Conservation (phyloP, 2,113 vertebrate genomes). For the Crocuta crocuta region DNA sequence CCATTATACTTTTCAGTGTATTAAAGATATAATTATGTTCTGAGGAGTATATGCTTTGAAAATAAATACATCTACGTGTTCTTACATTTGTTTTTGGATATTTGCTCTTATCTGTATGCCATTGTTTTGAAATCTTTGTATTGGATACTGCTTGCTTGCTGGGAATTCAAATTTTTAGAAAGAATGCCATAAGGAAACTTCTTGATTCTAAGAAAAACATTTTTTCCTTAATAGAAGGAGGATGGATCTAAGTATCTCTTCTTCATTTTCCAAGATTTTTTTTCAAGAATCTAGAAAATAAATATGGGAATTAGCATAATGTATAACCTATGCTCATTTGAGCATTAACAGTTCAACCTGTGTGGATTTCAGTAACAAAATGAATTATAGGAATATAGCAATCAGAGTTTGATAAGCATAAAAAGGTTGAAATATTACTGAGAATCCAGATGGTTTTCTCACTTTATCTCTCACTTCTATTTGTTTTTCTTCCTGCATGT, state of each 20-base stretch:
- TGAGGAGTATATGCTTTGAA: neutral
- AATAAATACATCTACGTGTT: neutral
- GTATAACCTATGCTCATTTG: neutral
- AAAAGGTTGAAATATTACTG: neutral
- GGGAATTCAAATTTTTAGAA: constrained; percentile 22
- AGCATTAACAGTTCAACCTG: neutral
- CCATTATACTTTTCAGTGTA: neutral
- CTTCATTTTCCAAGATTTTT: neutral
- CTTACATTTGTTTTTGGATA: neutral
- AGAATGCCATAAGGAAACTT: constrained; percentile 4
- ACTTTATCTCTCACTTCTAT: neutral
- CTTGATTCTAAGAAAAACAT: neutral
- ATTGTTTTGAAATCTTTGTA: constrained; percentile 19
- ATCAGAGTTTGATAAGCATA: neutral
- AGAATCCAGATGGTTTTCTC: neutral
- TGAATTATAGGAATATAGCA: neutral
- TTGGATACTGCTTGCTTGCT: neutral
- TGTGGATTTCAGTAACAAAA: neutral
- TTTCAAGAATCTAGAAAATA: neutral
- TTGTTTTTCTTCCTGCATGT: neutral
- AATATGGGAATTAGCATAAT: neutral
- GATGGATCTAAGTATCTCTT: neutral
- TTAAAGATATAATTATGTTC: neutral
- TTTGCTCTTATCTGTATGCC: neutral
- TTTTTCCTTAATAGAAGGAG: neutral